Base-by-base conservation (phyloP, 2,113 vertebrate genomes). In the Cephalopholis sonnerati region DNA sequence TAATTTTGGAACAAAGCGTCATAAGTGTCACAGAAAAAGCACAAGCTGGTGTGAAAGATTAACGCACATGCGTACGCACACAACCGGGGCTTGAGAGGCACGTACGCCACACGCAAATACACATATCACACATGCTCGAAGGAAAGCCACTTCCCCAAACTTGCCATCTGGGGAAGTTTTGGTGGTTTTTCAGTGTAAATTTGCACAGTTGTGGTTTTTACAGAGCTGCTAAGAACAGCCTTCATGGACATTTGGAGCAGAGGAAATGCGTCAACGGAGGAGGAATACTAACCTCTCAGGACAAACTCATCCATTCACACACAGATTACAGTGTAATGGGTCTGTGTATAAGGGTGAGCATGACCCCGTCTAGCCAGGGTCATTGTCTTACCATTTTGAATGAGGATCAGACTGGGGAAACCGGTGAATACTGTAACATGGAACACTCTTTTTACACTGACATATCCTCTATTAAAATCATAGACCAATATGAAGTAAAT, bases 191-290 rank as follows among this genome's bases (percentile, higher is more conserved):
- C 65, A 79, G 71, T 66, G 87, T 76, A 89, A 87, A 92, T 91
- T 90, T 91, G 84, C 91, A 83, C 78, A 93, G 82, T 90, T 88
- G 90, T 71, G 87, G 76, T 65, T 92, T 90, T 72, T 69, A 74
- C 64, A 72, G 67, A 25, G 74, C 44, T 53, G 63, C 88, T 87
- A 87, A 87, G 76, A 91, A 90, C 89, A 88, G 83, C 84, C 76
- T 58, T 73, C 64, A 72, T 7, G 10, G 70, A 62, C 79, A 69
- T 69, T 78, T 62, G 48, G 80, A 83, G 76, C 7, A 50, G 74
- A 68, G 79, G 85, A 92, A 89, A 71, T 90, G 89, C 84, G 86
- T 91, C 91, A 94, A 62, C 50, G 61, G 70, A 51, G 59, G 59
- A 77, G 68, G 24, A 81, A 66, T 74, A 80, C 70, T 57, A 72